Evolutionary conservation across 2,113 vertebrate genomes (phyloP).

Genomic region (Cephalopterus ornatus): DNA sequence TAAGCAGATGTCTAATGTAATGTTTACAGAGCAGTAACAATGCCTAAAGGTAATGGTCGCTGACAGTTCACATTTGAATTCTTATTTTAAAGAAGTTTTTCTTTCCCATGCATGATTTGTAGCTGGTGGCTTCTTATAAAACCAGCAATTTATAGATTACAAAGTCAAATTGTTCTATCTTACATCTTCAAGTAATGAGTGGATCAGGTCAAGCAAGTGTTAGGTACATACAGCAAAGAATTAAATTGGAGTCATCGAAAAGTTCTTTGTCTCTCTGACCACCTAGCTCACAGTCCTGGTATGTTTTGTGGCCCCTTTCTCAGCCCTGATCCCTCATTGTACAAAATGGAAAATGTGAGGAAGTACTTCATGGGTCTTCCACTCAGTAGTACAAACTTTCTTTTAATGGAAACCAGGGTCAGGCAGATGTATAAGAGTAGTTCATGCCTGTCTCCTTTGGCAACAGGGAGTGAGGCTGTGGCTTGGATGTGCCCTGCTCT

Average conservation of each 20-base stretch:
- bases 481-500: neutral
- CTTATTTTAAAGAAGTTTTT: neutral
- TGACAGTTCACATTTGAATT: neutral
- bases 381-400: neutral
- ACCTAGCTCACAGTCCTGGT: neutral
- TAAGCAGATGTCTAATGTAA: slow-evolving; percentile 29
- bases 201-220: neutral
- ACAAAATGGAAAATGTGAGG: neutral
- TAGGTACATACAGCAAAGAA: neutral
- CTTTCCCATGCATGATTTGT: neutral
- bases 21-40: neutral
- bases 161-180: neutral
- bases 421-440: neutral
- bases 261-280: neutral
- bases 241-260: neutral
- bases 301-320: neutral
- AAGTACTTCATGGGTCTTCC: neutral
- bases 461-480: neutral
- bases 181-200: neutral
- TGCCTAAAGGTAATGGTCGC: slow-evolving; percentile 5
- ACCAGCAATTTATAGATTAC: neutral
- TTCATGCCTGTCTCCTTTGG: neutral
- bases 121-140: neutral
- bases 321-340: neutral
- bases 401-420: neutral